Percentiles rank a stretch among this genome's conserved stretches.
phyloP scores from a whole-genome alignment of 1,140 invertebrate genomes.

The Bicyclus anynana region DNA sequence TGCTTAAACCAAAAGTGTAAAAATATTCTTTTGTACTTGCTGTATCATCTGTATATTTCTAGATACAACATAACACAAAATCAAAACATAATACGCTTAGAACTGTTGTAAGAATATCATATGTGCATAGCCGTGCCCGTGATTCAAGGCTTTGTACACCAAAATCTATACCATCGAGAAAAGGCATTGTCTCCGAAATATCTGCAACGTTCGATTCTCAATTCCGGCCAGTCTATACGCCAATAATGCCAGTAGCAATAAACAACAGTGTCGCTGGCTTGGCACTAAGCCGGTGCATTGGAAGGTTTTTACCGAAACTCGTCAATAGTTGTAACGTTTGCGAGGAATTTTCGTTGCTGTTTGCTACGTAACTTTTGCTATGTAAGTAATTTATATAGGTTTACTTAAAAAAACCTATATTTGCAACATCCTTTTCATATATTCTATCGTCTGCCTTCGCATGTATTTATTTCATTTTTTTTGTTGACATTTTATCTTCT shows the following conservation, averaged over 20 bases:
- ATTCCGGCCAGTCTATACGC: constrained; percentile 18
- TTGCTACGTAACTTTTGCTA: neutral
- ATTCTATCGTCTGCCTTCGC: no score
- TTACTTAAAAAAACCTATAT: neutral
- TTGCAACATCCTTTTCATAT: no score
- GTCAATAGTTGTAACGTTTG: constrained; percentile 18
- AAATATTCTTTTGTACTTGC: no score
- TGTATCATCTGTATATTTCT: no score
- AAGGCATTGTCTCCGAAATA: constrained; percentile 6
- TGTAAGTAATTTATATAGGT: neutral
- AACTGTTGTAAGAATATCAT: no score
- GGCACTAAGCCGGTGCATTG: constrained; percentile 45
- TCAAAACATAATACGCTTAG: no score
- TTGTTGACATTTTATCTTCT: no score
- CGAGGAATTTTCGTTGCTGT: constrained; percentile 22
- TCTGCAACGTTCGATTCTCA: constrained; percentile 16
- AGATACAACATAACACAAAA: no score
- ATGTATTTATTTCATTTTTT: no score
- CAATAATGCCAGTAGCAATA: constrained; percentile 34
- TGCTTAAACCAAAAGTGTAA: no score
- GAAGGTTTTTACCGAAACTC: constrained; percentile 33
- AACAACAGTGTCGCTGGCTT: constrained; percentile 39
- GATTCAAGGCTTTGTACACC: neutral
- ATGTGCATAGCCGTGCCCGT: neutral
- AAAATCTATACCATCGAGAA: neutral